Evolutionary conservation across 1,140 invertebrate species (phyloP).

Genomic region (Mya arenaria): DNA sequence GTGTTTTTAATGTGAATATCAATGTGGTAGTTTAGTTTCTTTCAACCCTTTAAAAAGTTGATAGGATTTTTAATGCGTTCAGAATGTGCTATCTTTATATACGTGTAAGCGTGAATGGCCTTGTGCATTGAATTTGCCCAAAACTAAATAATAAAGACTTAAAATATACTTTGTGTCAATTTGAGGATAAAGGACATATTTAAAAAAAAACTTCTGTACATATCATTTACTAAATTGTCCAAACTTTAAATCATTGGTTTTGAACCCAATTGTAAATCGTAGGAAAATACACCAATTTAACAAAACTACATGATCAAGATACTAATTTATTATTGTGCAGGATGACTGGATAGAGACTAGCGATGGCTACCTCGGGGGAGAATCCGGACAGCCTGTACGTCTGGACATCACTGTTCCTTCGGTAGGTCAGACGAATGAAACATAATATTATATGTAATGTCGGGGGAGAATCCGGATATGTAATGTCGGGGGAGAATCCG

Average conservation of each 20-base stretch:
- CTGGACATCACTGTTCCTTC: slow-evolving; percentile 41
- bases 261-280: background rate
- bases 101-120: too few relatives aligned
- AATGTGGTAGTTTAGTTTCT: too few relatives aligned
- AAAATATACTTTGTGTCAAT: too few relatives aligned
- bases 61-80: too few relatives aligned
- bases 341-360: slow-evolving; percentile 48
- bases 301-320: background rate
- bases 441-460: too few relatives aligned
- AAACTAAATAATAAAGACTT: too few relatives aligned
- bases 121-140: too few relatives aligned
- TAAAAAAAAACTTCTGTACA: background rate
- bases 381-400: slow-evolving; percentile 26
- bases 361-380: slow-evolving; percentile 38
- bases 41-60: too few relatives aligned
- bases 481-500: slow-evolving; percentile 23
- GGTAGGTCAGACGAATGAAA: slow-evolving; percentile 18
- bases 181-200: background rate
- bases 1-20: too few relatives aligned
- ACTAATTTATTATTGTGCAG: background rate
- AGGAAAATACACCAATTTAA: background rate
- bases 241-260: background rate
- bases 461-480: too few relatives aligned
- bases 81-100: too few relatives aligned
- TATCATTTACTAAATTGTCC: background rate